A percentile compares a stretch with the other conserved stretches of the same genome.
Conservation (phyloP, 2,888 invertebrate genomes). For the Drosophila mercatorum region DNA sequence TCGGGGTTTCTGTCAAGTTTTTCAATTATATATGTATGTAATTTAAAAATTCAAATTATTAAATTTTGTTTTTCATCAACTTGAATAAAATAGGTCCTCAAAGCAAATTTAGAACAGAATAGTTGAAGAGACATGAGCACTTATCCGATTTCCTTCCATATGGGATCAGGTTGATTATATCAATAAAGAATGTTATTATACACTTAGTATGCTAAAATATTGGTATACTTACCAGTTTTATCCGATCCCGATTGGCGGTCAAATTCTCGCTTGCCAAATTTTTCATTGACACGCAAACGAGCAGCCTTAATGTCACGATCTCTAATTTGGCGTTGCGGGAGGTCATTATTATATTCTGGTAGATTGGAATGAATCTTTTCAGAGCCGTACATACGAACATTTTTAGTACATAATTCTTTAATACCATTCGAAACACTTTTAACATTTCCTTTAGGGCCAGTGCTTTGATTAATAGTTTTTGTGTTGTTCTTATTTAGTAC, state of each 20-base stretch:
- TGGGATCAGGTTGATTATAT: too few relatives aligned
- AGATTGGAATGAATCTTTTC: constrained; percentile 41
- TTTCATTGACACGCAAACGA: constrained; percentile 82
- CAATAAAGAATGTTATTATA: too few relatives aligned
- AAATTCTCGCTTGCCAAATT: constrained; percentile 95
- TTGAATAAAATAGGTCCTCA: too few relatives aligned
- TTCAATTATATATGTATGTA: too few relatives aligned
- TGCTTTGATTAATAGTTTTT: constrained; percentile 29
- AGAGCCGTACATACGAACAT: constrained; percentile 73
- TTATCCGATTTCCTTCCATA: too few relatives aligned
- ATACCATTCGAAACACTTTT: constrained; percentile 82
- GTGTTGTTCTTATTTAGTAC: constrained; percentile 72
- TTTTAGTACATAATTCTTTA: constrained; percentile 86
- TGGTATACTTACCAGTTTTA: constrained; percentile 89
- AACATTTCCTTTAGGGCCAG: constrained; percentile 13
- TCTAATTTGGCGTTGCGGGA: constrained; percentile 81
- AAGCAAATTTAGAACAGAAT: too few relatives aligned
- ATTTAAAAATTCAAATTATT: too few relatives aligned
- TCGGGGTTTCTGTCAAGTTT: too few relatives aligned
- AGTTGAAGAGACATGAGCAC: too few relatives aligned
- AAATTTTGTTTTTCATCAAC: too few relatives aligned
- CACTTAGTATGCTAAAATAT: not conserved
- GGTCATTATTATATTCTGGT: constrained; percentile 85
- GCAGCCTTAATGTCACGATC: constrained; percentile 84
- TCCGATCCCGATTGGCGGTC: constrained; percentile 98